Conservation (phyloP, 35 echinoderm and acorn worm genomes). For the Lytechinus pictus region DNA sequence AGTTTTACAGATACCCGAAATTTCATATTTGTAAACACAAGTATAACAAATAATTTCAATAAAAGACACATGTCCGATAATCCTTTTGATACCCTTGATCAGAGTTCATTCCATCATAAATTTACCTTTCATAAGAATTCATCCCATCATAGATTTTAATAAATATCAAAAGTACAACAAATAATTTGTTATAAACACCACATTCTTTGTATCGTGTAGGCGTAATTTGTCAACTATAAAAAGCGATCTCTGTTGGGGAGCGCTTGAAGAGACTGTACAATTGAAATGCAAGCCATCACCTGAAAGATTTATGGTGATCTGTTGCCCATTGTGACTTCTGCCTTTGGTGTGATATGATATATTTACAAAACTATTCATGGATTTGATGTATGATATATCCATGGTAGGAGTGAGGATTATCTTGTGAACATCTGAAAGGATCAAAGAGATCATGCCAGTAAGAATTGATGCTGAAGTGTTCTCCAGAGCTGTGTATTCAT, state of each 20-base stretch:
- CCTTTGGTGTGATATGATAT: background rate
- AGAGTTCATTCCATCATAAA: too few relatives aligned
- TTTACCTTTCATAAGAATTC: too few relatives aligned
- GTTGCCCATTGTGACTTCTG: background rate
- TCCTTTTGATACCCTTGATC: too few relatives aligned
- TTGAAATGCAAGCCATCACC: background rate
- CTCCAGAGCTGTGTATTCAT: background rate
- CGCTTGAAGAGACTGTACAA: background rate
- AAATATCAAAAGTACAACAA: too few relatives aligned
- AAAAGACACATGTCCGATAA: too few relatives aligned
- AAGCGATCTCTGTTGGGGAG: background rate
- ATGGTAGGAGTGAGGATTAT: background rate
- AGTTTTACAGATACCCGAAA: too few relatives aligned
- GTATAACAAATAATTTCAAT: too few relatives aligned
- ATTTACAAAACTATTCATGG: background rate
- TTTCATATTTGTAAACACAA: too few relatives aligned
- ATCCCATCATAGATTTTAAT: too few relatives aligned
- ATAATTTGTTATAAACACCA: background rate
- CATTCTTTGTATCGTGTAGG: background rate
- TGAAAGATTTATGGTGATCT: background rate
- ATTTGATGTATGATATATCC: background rate
- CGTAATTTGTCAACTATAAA: background rate
- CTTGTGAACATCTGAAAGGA: background rate
- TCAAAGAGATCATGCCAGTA: background rate
- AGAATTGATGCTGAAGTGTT: background rate